These are phyloP conservation scores for Peromyscus attwateri DNA, from an alignment of 2,797 vertebrate genomes.

Conservation along the genomic window DNA sequence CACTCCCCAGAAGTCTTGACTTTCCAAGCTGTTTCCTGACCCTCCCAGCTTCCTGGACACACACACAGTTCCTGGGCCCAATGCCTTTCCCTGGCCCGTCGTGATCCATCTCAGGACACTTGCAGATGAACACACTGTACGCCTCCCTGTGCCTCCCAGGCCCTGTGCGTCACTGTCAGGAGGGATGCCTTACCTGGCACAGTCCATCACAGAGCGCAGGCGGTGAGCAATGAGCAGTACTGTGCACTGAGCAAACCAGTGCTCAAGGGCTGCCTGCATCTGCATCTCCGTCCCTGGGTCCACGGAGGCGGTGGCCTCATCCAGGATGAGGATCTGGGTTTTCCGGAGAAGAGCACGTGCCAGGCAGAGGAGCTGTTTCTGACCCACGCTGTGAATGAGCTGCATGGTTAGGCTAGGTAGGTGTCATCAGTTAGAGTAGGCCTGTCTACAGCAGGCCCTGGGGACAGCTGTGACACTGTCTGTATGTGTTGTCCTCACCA, in stretches of 20 bases:
- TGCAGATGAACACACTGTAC: background rate
- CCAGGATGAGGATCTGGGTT: conserved; percentile 95
- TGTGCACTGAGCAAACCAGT: conserved; percentile 94
- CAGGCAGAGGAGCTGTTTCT: conserved; percentile 96
- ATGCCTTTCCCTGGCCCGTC: background rate
- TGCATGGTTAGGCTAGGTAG: fast-evolving
- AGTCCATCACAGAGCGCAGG: conserved; percentile 95
- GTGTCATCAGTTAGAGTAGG: too few species aligned
- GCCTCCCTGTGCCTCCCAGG: background rate
- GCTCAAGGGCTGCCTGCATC: conserved; percentile 93
- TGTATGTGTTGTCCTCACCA: fast-evolving
- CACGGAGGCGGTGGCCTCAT: conserved; percentile 96
- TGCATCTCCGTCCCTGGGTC: conserved; percentile 95
- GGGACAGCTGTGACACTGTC: background rate
- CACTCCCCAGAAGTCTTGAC: background rate
- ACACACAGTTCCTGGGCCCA: fast-evolving
- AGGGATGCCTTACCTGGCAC: conserved; percentile 90
- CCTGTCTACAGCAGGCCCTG: background rate
- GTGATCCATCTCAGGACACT: fast-evolving
- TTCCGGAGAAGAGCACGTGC: conserved; percentile 95
- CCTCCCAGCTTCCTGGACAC: fast-evolving
- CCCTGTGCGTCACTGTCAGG: fast-evolving
- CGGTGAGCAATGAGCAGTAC: conserved; percentile 96
- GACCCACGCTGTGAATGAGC: conserved; percentile 91
- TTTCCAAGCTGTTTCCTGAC: fast-evolving